These are phyloP conservation scores for Ophion obscuratus DNA, from an alignment of 2,888 invertebrate genomes.

Conservation along the genomic window DNA sequence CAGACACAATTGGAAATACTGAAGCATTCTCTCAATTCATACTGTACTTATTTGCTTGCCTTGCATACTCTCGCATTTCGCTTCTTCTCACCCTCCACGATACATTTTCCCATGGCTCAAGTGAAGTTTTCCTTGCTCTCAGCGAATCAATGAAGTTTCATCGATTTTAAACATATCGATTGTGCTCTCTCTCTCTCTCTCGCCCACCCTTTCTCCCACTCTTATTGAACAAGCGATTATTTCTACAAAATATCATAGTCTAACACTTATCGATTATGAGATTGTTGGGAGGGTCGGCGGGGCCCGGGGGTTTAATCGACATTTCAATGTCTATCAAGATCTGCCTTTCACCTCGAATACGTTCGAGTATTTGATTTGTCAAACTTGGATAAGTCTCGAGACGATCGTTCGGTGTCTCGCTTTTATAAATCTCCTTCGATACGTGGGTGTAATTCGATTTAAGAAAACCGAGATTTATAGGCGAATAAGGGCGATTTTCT, in stretches of 20 bases:
- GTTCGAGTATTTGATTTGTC: slow-evolving; percentile 11
- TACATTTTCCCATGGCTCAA: slow-evolving; percentile 7
- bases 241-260: slow-evolving; percentile 69
- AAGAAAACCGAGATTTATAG: slow-evolving; percentile 44
- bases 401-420: background rate
- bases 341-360: background rate
- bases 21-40: slow-evolving; percentile 73
- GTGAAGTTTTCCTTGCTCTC: background rate
- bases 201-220: background rate
- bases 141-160: too few species aligned
- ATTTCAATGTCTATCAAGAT: slow-evolving; percentile 29
- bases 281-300: slow-evolving; percentile 51
- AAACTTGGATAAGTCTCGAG: slow-evolving; percentile 23
- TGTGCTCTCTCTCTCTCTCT: background rate
- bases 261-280: slow-evolving; percentile 73
- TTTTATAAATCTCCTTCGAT: slow-evolving; percentile 3
- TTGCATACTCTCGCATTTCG: slow-evolving; percentile 14
- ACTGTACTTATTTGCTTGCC: slow-evolving; percentile 56
- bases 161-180: background rate
- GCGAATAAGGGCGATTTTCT: slow-evolving; percentile 13
- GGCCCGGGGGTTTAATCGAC: slow-evolving; percentile 10
- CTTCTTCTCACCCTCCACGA: background rate
- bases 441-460: slow-evolving; percentile 41
- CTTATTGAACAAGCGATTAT: slow-evolving; percentile 64
- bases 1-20: slow-evolving; percentile 80